Conservation (phyloP, 2,888 invertebrate genomes). For the Cantharis rufa region DNA sequence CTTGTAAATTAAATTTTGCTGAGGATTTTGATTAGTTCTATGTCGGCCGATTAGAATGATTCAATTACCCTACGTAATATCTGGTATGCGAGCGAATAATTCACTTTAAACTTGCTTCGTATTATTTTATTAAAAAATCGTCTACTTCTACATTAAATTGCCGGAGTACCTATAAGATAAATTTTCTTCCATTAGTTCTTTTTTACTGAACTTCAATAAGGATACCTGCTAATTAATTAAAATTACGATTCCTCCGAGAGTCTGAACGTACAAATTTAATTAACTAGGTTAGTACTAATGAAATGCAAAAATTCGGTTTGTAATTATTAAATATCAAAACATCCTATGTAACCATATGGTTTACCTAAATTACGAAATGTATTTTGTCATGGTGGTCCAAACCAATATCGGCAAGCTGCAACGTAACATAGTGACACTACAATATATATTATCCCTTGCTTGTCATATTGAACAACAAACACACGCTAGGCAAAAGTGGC, state of each 20-base stretch:
- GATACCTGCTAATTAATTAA: background rate
- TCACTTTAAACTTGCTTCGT: constrained; percentile 14
- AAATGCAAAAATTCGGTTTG: background rate
- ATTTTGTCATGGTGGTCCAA: constrained; percentile 13
- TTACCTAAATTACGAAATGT: constrained; percentile 1
- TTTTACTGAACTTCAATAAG: background rate
- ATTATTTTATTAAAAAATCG: constrained; percentile 15
- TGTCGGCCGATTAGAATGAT: constrained; percentile 23
- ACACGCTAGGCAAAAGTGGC: constrained; percentile 4
- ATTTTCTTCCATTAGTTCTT: background rate
- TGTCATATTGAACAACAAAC: constrained; percentile 11
- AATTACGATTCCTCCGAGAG: background rate
- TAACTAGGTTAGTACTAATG: background rate
- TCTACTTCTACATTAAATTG: constrained; percentile 1
- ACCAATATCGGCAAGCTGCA: constrained; percentile 14
- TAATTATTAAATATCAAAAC: background rate
- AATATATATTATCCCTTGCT: constrained; percentile 15
- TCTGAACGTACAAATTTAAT: background rate
- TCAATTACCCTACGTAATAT: constrained; percentile 18
- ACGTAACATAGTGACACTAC: constrained; percentile 5
- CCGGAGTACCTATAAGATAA: background rate
- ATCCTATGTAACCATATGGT: background rate
- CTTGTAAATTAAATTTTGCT: constrained; percentile 20
- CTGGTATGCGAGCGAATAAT: constrained; percentile 13
- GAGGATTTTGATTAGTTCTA: constrained; percentile 22